These are phyloP conservation scores for Laothoe populi DNA, from an alignment of 2,888 invertebrate genomes.

Conservation along the genomic window DNA sequence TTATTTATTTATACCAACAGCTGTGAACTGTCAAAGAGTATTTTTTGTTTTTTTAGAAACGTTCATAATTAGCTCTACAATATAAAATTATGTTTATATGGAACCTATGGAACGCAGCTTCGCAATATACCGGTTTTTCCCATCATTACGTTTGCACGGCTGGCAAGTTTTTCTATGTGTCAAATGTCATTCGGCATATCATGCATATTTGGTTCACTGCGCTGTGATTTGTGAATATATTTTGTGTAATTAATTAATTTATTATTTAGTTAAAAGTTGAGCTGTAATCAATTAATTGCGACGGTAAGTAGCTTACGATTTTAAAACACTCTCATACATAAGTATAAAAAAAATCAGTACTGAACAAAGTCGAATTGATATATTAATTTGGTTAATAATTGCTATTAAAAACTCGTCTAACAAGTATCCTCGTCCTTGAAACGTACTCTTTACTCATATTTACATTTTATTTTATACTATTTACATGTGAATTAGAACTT, in stretches of 20 bases:
- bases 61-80: background rate
- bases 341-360: background rate
- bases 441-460: conserved; percentile 51
- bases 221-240: conserved; percentile 42
- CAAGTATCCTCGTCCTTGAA: conserved; percentile 61
- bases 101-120: background rate
- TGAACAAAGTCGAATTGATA: conserved; percentile 28
- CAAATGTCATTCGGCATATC: conserved; percentile 64
- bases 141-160: conserved; percentile 30
- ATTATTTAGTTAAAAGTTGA: conserved; percentile 42
- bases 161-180: conserved; percentile 44
- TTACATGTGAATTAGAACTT: background rate
- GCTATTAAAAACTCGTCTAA: conserved; percentile 64
- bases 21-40: conserved; percentile 18
- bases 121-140: conserved; percentile 36
- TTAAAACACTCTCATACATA: background rate
- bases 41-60: no score
- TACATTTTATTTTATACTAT: conserved; percentile 29
- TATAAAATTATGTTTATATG: background rate
- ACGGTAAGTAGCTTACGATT: conserved; percentile 42
- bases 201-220: conserved; percentile 60
- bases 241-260: conserved; percentile 44
- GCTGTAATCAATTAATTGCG: conserved; percentile 38
- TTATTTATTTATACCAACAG: background rate
- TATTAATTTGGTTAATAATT: conserved; percentile 51